These are phyloP conservation scores for Cecidostiba fungosa DNA, from an alignment of 2,888 invertebrate species.

Conservation along the genomic window DNA sequence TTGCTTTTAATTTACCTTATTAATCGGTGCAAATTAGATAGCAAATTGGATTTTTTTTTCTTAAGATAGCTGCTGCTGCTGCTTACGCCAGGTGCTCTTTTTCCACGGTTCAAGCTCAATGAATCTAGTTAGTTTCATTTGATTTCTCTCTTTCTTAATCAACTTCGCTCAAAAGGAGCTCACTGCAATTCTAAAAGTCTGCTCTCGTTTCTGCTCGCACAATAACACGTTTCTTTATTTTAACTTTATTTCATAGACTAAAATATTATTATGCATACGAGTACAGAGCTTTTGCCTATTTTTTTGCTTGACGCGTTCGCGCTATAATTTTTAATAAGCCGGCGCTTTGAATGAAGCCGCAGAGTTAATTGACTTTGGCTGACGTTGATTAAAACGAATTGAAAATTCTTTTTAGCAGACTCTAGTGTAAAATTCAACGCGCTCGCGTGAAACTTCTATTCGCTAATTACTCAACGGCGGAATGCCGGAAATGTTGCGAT, in stretches of 20 bases:
- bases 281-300: no score
- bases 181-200: conserved; percentile 30
- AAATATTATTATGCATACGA: neutral
- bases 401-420: neutral
- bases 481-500: conserved; percentile 5
- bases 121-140: conserved; percentile 33
- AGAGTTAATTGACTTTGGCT: neutral
- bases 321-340: neutral
- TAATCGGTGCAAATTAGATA: conserved; percentile 33
- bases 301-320: neutral
- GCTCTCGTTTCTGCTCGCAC: conserved; percentile 10
- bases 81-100: neutral
- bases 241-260: conserved; percentile 24
- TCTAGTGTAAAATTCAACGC: neutral
- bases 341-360: neutral
- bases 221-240: conserved; percentile 39
- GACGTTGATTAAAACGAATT: conserved; percentile 5
- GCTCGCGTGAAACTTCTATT: neutral
- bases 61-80: neutral
- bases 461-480: conserved; percentile 13
- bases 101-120: neutral
- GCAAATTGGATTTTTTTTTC: conserved; percentile 16
- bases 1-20: conserved; percentile 43
- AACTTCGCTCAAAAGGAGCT: conserved; percentile 20
- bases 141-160: conserved; percentile 32